Conservation (phyloP, 1,140 invertebrate species). For the Sinonovacula constricta region DNA sequence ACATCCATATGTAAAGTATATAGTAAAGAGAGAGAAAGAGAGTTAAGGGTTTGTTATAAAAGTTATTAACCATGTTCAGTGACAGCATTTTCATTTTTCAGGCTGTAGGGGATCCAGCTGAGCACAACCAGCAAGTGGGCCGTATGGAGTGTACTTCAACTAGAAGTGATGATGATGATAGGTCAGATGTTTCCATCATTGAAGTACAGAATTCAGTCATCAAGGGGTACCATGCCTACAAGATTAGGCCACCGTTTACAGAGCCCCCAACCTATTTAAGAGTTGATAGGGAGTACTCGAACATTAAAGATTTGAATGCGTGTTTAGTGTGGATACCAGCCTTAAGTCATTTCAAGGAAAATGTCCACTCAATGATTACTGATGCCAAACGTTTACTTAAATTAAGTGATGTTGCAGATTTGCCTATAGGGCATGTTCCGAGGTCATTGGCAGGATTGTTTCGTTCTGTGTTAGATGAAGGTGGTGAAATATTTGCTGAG, state of each 20-base stretch:
- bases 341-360: background rate
- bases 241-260: conserved; percentile 25
- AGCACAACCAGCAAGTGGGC: no score
- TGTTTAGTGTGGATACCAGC: background rate
- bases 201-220: conserved; percentile 22
- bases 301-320: conserved; percentile 1
- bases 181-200: no score
- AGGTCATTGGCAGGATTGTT: background rate
- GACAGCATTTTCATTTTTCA: no score
- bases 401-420: background rate
- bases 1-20: no score
- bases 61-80: no score
- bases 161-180: no score
- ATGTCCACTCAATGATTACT: background rate
- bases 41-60: no score
- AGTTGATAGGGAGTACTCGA: background rate
- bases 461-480: conserved; percentile 12
- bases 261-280: background rate
- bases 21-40: no score
- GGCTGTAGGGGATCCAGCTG: no score
- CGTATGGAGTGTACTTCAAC: no score
- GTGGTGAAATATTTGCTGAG: background rate
- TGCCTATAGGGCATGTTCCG: conserved; percentile 21
- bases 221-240: conserved; percentile 29
- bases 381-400: background rate